A percentile compares a stretch with the other conserved stretches of the same genome.
These are phyloP conservation scores for Luidia sarsii DNA, from an alignment of 53 echinoderm and acorn worm genomes.

Conservation along the genomic window DNA sequence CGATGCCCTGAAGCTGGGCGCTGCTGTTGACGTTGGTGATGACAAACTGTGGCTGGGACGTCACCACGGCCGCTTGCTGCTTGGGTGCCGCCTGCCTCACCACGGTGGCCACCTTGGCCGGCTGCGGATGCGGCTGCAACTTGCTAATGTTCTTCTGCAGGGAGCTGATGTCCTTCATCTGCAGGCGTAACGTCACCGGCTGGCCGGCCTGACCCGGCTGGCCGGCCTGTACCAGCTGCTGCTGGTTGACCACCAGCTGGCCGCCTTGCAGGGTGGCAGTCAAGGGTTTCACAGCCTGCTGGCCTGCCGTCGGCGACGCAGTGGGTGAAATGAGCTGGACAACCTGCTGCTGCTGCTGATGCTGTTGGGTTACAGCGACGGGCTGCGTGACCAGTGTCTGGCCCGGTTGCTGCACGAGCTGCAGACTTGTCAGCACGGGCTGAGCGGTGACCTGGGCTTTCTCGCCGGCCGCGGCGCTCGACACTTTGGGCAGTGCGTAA, in stretches of 20 bases:
- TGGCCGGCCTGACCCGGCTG: constrained; percentile 60
- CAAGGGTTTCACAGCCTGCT: constrained; percentile 21
- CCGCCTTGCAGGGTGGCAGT: constrained; percentile 37
- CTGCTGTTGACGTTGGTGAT: constrained; percentile 39
- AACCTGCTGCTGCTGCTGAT: constrained; percentile 19
- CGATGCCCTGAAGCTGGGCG: constrained; percentile 19
- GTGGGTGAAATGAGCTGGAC: constrained; percentile 9
- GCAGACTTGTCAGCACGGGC: not conserved
- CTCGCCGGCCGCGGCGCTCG: not conserved
- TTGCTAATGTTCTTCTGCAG: constrained; percentile 71
- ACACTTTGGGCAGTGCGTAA: constrained; percentile 33
- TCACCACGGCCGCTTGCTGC: constrained; percentile 15
- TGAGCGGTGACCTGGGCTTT: constrained; percentile 10
- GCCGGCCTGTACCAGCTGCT: constrained; percentile 13
- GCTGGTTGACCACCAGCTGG: constrained; percentile 29
- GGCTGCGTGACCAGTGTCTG: constrained; percentile 10
- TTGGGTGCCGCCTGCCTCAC: constrained; percentile 35
- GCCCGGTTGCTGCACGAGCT: constrained; percentile 18
- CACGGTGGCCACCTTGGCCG: constrained; percentile 60
- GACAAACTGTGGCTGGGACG: constrained; percentile 36
- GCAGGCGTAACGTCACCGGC: constrained; percentile 81
- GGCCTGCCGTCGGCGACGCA: not conserved
- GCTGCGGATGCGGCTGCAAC: constrained; percentile 55
- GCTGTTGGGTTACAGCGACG: not conserved
- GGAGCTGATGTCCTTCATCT: constrained; percentile 72